Conservation (phyloP, 2,797 vertebrate species). For the Pipistrellus nathusii region DNA sequence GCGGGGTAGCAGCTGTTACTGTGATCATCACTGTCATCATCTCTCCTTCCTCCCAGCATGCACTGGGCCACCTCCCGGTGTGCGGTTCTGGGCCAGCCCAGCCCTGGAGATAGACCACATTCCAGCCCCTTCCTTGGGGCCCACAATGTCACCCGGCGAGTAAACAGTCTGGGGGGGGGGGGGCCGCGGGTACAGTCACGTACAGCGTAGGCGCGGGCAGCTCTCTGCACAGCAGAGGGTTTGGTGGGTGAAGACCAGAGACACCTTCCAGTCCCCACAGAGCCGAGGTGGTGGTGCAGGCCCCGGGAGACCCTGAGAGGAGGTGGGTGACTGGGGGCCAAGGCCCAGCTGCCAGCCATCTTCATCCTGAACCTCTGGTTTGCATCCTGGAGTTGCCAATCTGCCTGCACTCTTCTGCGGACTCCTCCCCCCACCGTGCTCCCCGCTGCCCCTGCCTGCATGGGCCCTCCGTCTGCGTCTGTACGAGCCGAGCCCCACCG, state of each 20-base stretch:
- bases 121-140: background rate
- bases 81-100: background rate
- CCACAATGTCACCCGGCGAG: background rate
- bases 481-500: background rate
- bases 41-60: background rate
- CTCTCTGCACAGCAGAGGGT: background rate
- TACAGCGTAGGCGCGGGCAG: too few species aligned
- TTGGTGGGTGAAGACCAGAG: background rate
- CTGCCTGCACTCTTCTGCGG: background rate
- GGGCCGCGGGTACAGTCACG: background rate
- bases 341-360: background rate
- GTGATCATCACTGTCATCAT: rapidly evolving
- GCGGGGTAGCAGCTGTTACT: rapidly evolving
- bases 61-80: background rate
- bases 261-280: background rate
- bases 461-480: background rate
- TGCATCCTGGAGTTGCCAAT: background rate
- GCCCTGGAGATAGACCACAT: background rate
- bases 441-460: background rate
- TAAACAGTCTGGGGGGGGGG: slow-evolving; percentile 30
- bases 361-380: background rate
- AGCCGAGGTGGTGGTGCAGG: background rate
- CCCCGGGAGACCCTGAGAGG: background rate
- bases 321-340: background rate
- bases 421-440: background rate